These are phyloP conservation scores for Cremastobaeus sp. DNA, from an alignment of 2,888 invertebrate genomes.

Conservation along the genomic window DNA sequence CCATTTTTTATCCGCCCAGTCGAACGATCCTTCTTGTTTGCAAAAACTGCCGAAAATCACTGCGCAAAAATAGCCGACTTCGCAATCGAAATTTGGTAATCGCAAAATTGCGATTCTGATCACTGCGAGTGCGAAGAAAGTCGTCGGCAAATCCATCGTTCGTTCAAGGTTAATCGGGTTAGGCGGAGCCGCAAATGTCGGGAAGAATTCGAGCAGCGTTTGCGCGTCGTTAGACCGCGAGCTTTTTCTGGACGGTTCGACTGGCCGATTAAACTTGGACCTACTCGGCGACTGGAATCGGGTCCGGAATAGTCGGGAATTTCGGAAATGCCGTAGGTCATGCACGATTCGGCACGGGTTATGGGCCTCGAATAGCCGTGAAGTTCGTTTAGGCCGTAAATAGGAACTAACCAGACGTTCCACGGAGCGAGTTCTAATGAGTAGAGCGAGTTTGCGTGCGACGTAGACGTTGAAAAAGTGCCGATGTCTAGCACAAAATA, in stretches of 20 bases:
- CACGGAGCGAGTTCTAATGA: slow-evolving; percentile 15
- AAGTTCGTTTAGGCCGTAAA: slow-evolving; percentile 22
- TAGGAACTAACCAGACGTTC: slow-evolving; percentile 6
- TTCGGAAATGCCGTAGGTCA: slow-evolving; percentile 56
- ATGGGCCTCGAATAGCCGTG: slow-evolving; percentile 19
- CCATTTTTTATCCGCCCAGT: too few species aligned
- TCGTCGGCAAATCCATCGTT: slow-evolving; percentile 46
- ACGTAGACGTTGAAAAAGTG: too few species aligned
- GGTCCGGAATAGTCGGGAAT: slow-evolving; percentile 41
- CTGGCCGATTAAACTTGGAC: slow-evolving; percentile 55
- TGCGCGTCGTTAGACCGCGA: slow-evolving; percentile 21
- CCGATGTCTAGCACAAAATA: too few species aligned
- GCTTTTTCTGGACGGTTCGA: slow-evolving; percentile 37
- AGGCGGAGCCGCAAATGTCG: slow-evolving; percentile 52
- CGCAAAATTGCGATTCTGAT: slow-evolving; percentile 13
- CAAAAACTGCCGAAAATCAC: too few species aligned
- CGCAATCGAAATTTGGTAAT: too few species aligned
- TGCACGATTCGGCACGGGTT: slow-evolving; percentile 37
- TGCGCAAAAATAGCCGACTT: too few species aligned
- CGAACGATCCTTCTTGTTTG: too few species aligned
- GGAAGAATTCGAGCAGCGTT: slow-evolving; percentile 48
- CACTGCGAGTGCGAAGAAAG: slow-evolving; percentile 22
- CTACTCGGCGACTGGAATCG: slow-evolving; percentile 38
- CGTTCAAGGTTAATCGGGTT: slow-evolving; percentile 61
- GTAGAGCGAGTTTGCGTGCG: too few species aligned